Base-by-base conservation (phyloP, 1,140 invertebrate species). In the Hetaerina americana region DNA sequence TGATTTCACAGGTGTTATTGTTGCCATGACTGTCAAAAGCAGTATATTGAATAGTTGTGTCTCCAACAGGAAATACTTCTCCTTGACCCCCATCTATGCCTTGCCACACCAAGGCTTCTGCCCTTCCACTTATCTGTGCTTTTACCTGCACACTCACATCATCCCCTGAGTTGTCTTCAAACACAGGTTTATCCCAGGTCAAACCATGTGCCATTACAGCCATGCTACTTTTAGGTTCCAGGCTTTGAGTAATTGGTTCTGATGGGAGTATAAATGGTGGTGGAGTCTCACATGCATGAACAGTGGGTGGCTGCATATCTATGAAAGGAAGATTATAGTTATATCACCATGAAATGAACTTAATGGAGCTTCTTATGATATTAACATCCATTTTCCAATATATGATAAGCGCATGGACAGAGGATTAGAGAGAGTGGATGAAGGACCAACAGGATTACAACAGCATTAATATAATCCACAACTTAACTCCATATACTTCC, bases 161-260 rank as follows among this genome's bases (percentile, higher is more conserved):
- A 31, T 79, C 73, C 66, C 83, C 84, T 0, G 89, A 90, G 79
- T 90, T 91, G 75, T 91, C 89, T 73, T 85, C 85, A 78, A 90
- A 88, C 6, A 85, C 77, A 22, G 89, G 89, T 74, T 89, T 87
- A 69, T 88, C 85, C 88, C 88, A 90, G 5, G 82, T 81, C 2
- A 86, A 80, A 74, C 82, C 40, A 57, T 67, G 68, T 66, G 79
- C 75, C 5, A 5, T 2, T 57, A 5, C 2, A 57, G 40, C 15
- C 18, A 6, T 40, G 6, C 18, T 6, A 18, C 15, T 18, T 5
- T 1, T 57, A 18, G 40, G 10, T 18, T 57, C 40, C 3, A n/a
- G 15, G 15, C 15, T 57, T 10, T 3, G 15, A 18, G 22, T n/a
- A 57, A n/a, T 18, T 57, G 40, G 40, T n/a, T 57, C 40, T 18